phyloP scores from a whole-genome alignment of 2,797 vertebrate genomes.

The Falco naumanni region DNA sequence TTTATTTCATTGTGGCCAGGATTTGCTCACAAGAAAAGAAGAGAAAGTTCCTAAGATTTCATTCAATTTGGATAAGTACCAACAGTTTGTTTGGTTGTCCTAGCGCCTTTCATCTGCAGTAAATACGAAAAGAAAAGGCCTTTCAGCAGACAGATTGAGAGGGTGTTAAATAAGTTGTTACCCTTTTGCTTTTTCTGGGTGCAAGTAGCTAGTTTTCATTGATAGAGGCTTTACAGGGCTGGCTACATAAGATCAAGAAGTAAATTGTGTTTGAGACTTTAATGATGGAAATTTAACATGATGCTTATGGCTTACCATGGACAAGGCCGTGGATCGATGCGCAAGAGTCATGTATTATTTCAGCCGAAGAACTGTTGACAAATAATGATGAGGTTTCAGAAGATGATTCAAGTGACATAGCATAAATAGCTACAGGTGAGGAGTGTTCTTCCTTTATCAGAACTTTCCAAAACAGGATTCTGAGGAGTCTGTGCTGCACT shows the following conservation, averaged over 20 bases:
- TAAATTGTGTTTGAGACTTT: constrained; percentile 13
- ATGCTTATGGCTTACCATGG: neutral
- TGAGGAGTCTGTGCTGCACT: neutral
- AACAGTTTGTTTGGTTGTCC: constrained; percentile 49
- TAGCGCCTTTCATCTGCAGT: neutral
- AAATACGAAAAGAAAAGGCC: constrained; percentile 33
- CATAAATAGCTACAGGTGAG: neutral
- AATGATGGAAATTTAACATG: constrained; percentile 1
- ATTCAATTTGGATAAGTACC: constrained; percentile 40
- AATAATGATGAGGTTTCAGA: neutral
- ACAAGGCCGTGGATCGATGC: neutral
- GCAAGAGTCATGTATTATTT: neutral
- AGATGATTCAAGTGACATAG: neutral
- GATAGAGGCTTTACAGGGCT: neutral
- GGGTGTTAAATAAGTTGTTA: constrained; percentile 31
- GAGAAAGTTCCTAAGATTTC: constrained; percentile 24
- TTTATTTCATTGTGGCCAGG: neutral
- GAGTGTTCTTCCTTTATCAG: neutral
- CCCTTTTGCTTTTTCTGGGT: neutral
- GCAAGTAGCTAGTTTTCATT: neutral
- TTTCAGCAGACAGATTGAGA: constrained; percentile 27
- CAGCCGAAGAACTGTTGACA: neutral
- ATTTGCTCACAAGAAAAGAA: constrained; percentile 18
- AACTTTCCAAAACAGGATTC: neutral
- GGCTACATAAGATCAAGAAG: neutral